Evolutionary conservation across 2,888 invertebrate species (phyloP).

Genomic region (Anaspis maculata): DNA sequence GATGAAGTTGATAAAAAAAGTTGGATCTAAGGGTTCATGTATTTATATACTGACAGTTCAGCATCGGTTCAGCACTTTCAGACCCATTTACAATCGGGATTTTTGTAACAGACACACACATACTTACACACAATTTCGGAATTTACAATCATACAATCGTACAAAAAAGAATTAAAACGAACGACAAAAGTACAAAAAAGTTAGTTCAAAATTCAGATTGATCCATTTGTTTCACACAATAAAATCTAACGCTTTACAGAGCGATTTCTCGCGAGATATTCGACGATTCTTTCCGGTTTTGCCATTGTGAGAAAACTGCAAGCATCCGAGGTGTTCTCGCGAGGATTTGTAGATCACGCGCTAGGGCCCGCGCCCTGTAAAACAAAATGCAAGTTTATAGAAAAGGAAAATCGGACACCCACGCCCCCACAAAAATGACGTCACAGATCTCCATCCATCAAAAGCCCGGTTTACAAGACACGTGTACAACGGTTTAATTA

Average conservation of each 20-base stretch:
- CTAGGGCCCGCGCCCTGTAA: too few relatives aligned
- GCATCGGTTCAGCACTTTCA: conserved; percentile 31
- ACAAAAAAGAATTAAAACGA: conserved; percentile 29
- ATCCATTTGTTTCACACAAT: conserved; percentile 43
- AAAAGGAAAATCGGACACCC: too few relatives aligned
- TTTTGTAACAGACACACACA: too few relatives aligned
- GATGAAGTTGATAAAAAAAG: too few relatives aligned
- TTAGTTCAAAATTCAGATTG: conserved; percentile 29
- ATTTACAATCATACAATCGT: conserved; percentile 27
- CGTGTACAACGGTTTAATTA: too few relatives aligned
- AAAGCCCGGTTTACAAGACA: too few relatives aligned
- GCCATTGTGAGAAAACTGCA: too few relatives aligned
- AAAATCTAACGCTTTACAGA: conserved; percentile 27
- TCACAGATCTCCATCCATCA: conserved; percentile 2
- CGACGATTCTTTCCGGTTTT: too few relatives aligned
- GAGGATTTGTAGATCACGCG: too few relatives aligned
- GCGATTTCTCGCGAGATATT: too few relatives aligned
- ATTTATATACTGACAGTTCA: conserved; percentile 37
- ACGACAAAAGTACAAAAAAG: conserved; percentile 26
- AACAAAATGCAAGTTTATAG: too few relatives aligned
- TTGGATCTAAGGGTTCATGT: conserved; percentile 41
- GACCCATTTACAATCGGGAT: conserved; percentile 33
- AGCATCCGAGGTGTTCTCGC: conserved; percentile 35
- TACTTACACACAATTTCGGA: conserved; percentile 20
- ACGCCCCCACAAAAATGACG: conserved; percentile 19